These are phyloP conservation scores for mouse (Mus musculus) DNA, from an alignment of 2,113 vertebrate species.

Conservation along the genomic window GRCm39 chr2:170861501-170862000, in stretches of 20 bases:
- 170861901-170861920: too few species aligned
- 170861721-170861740: not conserved
- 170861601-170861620: not conserved
- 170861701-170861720: not conserved
- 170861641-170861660: not conserved
- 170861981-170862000: not conserved
- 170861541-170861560: rapidly evolving
- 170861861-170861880: not conserved
- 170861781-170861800: not conserved
- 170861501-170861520: not conserved
- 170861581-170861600: too few species aligned
- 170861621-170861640: too few species aligned
- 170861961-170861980: not conserved
- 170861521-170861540: rapidly evolving
- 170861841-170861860: not conserved
- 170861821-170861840: too few species aligned
- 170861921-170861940: not conserved
- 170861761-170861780: not conserved
- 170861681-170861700: not conserved
- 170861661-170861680: not conserved
- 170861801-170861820: not conserved
- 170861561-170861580: rapidly evolving
- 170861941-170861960: not conserved
- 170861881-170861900: not conserved
- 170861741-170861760: not conserved